Evolutionary conservation across 1,140 invertebrate genomes (phyloP), one percentile per base, ranked within the genome.

Genomic region (Formica selysi): DNA sequence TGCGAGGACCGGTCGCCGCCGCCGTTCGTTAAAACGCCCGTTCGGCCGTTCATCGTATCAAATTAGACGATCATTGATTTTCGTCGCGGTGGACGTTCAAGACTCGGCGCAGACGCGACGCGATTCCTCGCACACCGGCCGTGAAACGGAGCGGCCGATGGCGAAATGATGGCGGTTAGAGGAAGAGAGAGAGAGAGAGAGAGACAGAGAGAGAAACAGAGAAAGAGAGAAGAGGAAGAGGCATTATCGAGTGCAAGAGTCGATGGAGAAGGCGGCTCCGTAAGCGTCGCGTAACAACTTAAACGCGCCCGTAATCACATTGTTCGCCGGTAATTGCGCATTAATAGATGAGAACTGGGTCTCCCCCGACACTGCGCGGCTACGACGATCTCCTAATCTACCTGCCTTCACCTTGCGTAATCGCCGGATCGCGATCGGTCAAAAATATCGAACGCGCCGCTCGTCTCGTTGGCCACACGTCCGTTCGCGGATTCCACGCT

Each of bases 301-400:
- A 91, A 94, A 93, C 88, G 88, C 71, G 87, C 44, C 74, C 61
- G 91, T 91, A 93, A 93, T 94, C 92, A 89, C 92, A 93, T 94
- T 94, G 93, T 94, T 93, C 71, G 74, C 62, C 85, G 84, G 89
- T 92, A 93, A 93, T 94, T 91, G 92, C 85, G 89, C 91, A 90
- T 94, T 93, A 93, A 93, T 93, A 91, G 93, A 92, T 92, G 93
- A 93, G 93, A 94, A 93, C 91, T 93, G 91, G 92, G 93, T 93
- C 92, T 90, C 68, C 65, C n/a, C 22, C 59, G 83, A 67, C 48
- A 51, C 83, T 61, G 68, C 79, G 59, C 61, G 86, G 71, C 80
- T 61, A 68, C 88, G 70, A 59, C 67, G 87, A 48, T 67, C 85
- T 71, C 36, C 59, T 87, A 85, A 80, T 51, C 48, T 51, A 51